Base-by-base conservation (phyloP, 2,888 invertebrate species). In the Didymodactylos carnosus region DNA sequence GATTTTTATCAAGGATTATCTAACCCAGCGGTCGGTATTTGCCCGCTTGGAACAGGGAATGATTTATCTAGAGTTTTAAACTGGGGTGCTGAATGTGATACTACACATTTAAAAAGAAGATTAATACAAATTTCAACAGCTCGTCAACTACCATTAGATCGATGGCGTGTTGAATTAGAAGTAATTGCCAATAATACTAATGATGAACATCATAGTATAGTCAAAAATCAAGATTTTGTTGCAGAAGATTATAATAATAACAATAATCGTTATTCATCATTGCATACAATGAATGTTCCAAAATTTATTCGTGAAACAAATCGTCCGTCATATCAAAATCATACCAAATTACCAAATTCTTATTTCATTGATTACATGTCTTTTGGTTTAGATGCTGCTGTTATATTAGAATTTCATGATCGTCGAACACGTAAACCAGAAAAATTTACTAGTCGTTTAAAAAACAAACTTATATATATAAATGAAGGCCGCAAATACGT, bases 381-480 rank as follows among this genome's bases (percentile, higher is more conserved):
- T 39, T 88, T 97, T 77, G 97, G 97, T 41, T 95, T 97, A 71
- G 97, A 98, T 84, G 97, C 97, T 76, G 94, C 95, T 81, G 95
- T 98, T 77, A 94, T 97, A 14, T 86, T 98, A 72, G 95, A 97
- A 84, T 98, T 98, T 83, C 97, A 98, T 83, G 94, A 97, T 86
- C 94, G 94, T 5, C 87, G 95, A 87, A 82, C 82, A 82, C 76
- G 90, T 80, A 88, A 89, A 77, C 90, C 93, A 78, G 90, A 91
- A 82, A 83, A 92, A 76, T 90, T 91, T 82, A 91, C 91, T 76
- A 91, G 89, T 83, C 87, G 93, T 78, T 86, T 92, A 76, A 88
- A 93, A 77, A 94, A 94, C 83, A 93, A 93, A 87, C 92, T 92
- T 80, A 51, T 39, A 70, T 74, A 46, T 29, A 29, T 53, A 53